Conservation (phyloP, 1,140 invertebrate species). For the Bombus affinis region DNA sequence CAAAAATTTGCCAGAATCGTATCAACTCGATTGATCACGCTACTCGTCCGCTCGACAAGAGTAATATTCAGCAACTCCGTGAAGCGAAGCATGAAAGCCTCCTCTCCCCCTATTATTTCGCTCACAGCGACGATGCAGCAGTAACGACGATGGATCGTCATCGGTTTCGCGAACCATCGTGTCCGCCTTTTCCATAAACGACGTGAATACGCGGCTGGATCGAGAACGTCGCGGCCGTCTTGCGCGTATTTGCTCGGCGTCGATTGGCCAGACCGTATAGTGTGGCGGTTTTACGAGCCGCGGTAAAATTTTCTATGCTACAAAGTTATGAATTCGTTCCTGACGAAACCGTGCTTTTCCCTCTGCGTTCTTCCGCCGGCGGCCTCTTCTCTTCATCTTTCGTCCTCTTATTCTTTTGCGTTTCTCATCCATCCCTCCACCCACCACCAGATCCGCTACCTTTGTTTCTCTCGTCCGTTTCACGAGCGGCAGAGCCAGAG, state of each 20-base stretch:
- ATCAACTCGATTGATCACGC: neutral
- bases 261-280: constrained; percentile 61
- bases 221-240: constrained; percentile 39
- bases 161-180: constrained; percentile 43
- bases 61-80: no score
- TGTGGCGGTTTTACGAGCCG: constrained; percentile 64
- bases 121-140: neutral
- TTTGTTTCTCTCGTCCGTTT: constrained; percentile 50
- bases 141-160: constrained; percentile 45
- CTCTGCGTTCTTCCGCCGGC: neutral
- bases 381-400: neutral
- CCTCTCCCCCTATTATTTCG: neutral
- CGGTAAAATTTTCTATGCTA: constrained; percentile 70
- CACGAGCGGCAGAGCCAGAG: neutral
- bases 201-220: constrained; percentile 37
- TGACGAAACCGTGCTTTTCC: neutral
- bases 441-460: neutral
- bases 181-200: constrained; percentile 27
- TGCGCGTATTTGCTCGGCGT: constrained; percentile 47
- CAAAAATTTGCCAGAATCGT: neutral
- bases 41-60: no score
- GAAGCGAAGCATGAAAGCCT: neutral
- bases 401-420: constrained; percentile 7
- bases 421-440: neutral
- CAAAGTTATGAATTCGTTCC: constrained; percentile 72